Conservation (phyloP, 2,797 vertebrate species). For the Microctenopoma lineatum region DNA sequence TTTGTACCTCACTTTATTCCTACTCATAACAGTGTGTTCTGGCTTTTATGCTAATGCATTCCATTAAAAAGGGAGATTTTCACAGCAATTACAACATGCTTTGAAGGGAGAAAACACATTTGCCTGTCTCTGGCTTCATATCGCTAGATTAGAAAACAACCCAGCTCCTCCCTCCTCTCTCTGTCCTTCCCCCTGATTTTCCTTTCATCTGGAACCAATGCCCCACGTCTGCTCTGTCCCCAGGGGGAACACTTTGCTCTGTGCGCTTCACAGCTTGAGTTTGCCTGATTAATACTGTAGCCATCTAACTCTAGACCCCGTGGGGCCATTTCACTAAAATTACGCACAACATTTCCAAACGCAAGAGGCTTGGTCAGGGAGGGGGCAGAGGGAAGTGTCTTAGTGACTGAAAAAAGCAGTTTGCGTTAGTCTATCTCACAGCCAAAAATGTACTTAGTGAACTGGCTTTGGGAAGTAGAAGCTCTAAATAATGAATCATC, state of each 20-base stretch:
- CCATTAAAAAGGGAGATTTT: conserved; percentile 66
- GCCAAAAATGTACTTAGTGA: conserved; percentile 82
- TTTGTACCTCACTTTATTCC: conserved; percentile 57
- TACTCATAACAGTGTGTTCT: conserved; percentile 49
- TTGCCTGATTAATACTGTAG: conserved; percentile 77
- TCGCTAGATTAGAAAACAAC: conserved; percentile 72
- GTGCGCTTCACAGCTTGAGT: conserved; percentile 71
- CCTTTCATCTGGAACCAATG: conserved; percentile 82
- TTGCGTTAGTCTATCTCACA: conserved; percentile 65
- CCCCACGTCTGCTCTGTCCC: conserved; percentile 74
- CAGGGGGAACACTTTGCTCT: conserved; percentile 76
- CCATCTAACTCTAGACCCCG: conserved; percentile 72
- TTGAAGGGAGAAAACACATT: conserved; percentile 63
- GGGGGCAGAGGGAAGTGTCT: conserved; percentile 41
- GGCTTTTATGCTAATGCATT: conserved; percentile 66
- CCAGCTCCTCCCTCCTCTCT: conserved; percentile 53
- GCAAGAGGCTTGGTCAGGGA: conserved; percentile 31
- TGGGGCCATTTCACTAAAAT: conserved; percentile 61
- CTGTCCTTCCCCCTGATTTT: conserved; percentile 61
- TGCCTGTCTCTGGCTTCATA: conserved; percentile 68
- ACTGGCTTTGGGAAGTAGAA: conserved; percentile 74
- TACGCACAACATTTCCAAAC: conserved; percentile 63
- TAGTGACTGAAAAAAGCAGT: conserved; percentile 62
- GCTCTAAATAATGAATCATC: conserved; percentile 79
- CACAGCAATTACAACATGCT: conserved; percentile 64